Percentiles rank a stretch among this genome's conserved stretches.
These are phyloP conservation scores for Anas bahamensis DNA, from an alignment of 2,797 vertebrate genomes.

Conservation along the genomic window DNA sequence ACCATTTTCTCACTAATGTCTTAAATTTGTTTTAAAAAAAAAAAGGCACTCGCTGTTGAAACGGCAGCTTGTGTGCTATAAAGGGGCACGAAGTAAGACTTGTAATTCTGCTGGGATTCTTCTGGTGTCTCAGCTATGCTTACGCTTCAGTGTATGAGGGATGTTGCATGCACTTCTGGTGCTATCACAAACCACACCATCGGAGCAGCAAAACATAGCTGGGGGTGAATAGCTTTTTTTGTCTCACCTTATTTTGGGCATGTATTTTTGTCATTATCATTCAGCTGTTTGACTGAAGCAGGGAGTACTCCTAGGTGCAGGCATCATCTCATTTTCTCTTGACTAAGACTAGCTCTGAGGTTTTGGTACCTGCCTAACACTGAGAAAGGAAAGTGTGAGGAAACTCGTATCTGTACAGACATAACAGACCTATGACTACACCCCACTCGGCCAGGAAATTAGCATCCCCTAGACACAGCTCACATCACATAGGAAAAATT, in stretches of 20 bases:
- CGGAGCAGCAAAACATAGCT: background rate
- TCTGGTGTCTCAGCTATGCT: background rate
- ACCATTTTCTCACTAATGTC: conserved; percentile 29
- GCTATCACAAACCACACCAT: background rate
- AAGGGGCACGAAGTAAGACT: background rate
- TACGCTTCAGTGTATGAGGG: background rate
- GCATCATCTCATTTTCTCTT: background rate
- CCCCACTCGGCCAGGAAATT: conserved; percentile 23
- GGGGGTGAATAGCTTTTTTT: background rate
- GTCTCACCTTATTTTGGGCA: background rate
- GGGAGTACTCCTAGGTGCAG: background rate
- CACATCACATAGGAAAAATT: conserved; percentile 57
- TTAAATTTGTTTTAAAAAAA: background rate
- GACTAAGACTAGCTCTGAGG: background rate
- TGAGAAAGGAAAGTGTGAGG: background rate
- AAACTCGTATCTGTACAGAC: background rate
- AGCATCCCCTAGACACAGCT: conserved; percentile 50
- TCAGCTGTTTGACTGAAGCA: background rate
- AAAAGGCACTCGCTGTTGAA: conserved; percentile 53
- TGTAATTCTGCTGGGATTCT: background rate
- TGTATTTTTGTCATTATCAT: background rate
- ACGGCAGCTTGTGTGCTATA: background rate
- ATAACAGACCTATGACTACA: background rate
- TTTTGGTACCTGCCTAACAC: background rate
- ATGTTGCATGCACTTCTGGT: background rate